Conservation (phyloP, 1,140 invertebrate species). For the Camponotus floridanus region DNA sequence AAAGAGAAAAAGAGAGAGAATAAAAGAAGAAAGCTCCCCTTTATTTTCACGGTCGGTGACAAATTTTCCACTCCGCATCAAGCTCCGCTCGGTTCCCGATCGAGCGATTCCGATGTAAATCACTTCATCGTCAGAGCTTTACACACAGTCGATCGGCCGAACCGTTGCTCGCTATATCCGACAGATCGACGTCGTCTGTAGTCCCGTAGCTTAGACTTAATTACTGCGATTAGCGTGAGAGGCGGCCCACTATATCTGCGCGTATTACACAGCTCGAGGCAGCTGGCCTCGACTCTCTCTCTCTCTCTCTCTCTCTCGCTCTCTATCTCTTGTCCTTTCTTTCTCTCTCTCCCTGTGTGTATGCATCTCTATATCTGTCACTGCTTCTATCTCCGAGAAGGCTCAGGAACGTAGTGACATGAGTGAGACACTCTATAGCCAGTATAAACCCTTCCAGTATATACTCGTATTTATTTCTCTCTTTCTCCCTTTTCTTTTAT, state of each 20-base stretch:
- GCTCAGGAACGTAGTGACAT: constrained; percentile 49
- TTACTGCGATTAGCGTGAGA: constrained; percentile 81
- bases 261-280: constrained; percentile 67
- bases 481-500: constrained; percentile 15
- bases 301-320: constrained; percentile 42
- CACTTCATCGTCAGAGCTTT: constrained; percentile 72
- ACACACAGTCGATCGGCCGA: constrained; percentile 58
- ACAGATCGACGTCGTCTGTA: constrained; percentile 62
- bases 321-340: not conserved
- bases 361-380: not conserved
- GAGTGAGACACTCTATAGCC: constrained; percentile 50
- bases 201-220: constrained; percentile 81
- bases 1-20: not conserved
- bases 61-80: constrained; percentile 45
- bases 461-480: constrained; percentile 22
- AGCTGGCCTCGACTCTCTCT: constrained; percentile 36
- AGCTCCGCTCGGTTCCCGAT: constrained; percentile 30
- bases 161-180: constrained; percentile 43
- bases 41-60: constrained; percentile 56
- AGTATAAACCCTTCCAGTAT: constrained; percentile 44
- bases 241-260: constrained; percentile 75
- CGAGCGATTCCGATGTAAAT: constrained; percentile 76
- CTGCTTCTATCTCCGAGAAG: not conserved
- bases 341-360: constrained; percentile 22
- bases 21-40: not conserved